phyloP scores from a whole-genome alignment of 2,888 invertebrate genomes.

The Rhopalosiphum nymphaeae region DNA sequence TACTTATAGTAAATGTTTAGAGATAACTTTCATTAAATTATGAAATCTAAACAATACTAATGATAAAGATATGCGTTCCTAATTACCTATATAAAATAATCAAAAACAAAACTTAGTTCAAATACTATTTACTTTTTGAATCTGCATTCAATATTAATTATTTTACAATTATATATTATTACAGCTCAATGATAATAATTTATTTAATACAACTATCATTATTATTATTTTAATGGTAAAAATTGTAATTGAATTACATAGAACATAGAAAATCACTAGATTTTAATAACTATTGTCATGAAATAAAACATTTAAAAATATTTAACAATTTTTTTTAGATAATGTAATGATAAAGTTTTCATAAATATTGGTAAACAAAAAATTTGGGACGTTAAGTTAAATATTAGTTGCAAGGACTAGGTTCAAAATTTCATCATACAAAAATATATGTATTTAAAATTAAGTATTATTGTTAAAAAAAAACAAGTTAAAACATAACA shows the following conservation, averaged over 20 bases:
- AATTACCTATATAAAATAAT: not conserved
- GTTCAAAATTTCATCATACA: not conserved
- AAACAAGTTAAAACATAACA: conserved; percentile 7
- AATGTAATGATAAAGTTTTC: not conserved
- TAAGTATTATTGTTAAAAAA: conserved; percentile 4
- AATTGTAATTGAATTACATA: conserved; percentile 1
- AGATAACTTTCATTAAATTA: not conserved
- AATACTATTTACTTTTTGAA: conserved; percentile 2
- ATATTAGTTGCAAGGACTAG: conserved; percentile 35
- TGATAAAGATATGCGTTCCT: conserved; percentile 22
- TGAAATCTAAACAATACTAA: not conserved
- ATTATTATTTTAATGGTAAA: conserved; percentile 23
- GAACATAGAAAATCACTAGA: conserved; percentile 18
- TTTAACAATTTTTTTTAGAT: conserved; percentile 13
- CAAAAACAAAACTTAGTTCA: not conserved
- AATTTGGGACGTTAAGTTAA: not conserved
- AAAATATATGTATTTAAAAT: conserved; percentile 36
- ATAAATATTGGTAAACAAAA: conserved; percentile 25
- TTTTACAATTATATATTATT: not conserved
- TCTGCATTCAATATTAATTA: not conserved
- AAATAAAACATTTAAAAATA: conserved; percentile 52
- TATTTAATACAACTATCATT: not conserved
- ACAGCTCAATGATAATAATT: conserved; percentile 4
- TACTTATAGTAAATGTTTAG: not conserved
- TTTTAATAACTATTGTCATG: conserved; percentile 18